phyloP scores from a whole-genome alignment of 2,888 invertebrate genomes.

The Coremacera marginata region DNA sequence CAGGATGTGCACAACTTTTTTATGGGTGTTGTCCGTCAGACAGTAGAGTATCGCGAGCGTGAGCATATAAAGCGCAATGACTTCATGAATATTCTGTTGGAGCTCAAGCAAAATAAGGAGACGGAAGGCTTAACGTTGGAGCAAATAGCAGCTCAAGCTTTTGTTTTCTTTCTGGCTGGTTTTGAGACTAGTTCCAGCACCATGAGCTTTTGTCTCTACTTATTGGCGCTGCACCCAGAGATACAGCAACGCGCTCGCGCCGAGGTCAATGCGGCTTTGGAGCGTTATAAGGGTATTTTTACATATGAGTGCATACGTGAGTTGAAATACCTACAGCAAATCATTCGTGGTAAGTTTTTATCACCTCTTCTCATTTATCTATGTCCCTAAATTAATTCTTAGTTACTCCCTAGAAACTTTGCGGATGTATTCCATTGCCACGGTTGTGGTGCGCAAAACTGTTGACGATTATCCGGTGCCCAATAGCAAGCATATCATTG shows the following conservation, averaged over 20 bases:
- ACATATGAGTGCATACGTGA: constrained; percentile 58
- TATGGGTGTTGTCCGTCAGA: constrained; percentile 63
- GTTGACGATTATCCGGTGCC: constrained; percentile 62
- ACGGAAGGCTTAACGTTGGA: constrained; percentile 66
- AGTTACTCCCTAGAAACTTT: constrained; percentile 65
- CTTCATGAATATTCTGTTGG: constrained; percentile 71
- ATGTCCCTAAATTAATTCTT: background rate
- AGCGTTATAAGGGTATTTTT: constrained; percentile 52
- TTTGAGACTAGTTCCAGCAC: constrained; percentile 72
- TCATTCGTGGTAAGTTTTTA: constrained; percentile 55
- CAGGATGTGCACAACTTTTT: constrained; percentile 59
- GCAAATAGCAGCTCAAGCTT: constrained; percentile 72
- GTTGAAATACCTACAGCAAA: constrained; percentile 56
- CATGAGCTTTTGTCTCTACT: constrained; percentile 67
- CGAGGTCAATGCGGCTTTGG: constrained; percentile 55
- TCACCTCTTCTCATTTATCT: background rate
- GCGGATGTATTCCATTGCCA: constrained; percentile 69
- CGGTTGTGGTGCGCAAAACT: constrained; percentile 63
- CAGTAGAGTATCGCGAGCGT: constrained; percentile 65
- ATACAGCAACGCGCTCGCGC: constrained; percentile 54
- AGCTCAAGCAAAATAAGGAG: constrained; percentile 61
- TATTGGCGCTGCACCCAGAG: constrained; percentile 58
- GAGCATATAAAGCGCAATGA: constrained; percentile 68
- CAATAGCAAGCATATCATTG: constrained; percentile 66
- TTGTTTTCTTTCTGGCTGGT: constrained; percentile 72